Evolutionary conservation across 2,113 vertebrate species (phyloP).

Genomic region (Oryzias melastigma): DNA sequence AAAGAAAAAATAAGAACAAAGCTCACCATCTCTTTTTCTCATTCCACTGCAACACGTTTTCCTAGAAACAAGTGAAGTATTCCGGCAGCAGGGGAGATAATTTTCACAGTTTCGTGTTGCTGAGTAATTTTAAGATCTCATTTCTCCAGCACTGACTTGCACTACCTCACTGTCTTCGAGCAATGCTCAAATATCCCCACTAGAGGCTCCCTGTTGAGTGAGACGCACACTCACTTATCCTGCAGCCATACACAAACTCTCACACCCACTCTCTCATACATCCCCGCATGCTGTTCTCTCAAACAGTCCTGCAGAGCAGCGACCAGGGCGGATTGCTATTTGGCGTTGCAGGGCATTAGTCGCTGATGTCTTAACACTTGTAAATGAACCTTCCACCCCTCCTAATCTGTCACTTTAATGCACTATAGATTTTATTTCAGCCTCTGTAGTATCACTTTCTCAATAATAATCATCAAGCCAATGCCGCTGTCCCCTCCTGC

Average conservation of each 20-base stretch:
- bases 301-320: slow-evolving; percentile 45
- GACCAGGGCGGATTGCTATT: slow-evolving; percentile 91
- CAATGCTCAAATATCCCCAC: slow-evolving; percentile 43
- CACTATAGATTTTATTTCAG: slow-evolving; percentile 99
- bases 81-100: slow-evolving; percentile 11
- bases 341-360: slow-evolving; percentile 92
- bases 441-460: slow-evolving; percentile 92
- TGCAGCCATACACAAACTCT: slow-evolving; percentile 8
- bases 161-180: slow-evolving; percentile 14
- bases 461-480: slow-evolving; percentile 99
- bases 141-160: slow-evolving; percentile 16
- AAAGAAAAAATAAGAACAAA: background rate
- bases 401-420: slow-evolving; percentile 99
- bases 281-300: slow-evolving; percentile 34
- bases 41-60: slow-evolving; percentile 16
- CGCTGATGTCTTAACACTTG: slow-evolving; percentile 97
- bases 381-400: slow-evolving; percentile 95
- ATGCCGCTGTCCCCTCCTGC: slow-evolving; percentile 91
- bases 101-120: slow-evolving; percentile 25
- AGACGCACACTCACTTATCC: slow-evolving; percentile 21
- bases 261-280: slow-evolving; percentile 26
- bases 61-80: slow-evolving; percentile 10
- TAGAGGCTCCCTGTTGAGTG: slow-evolving; percentile 52
- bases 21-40: background rate
- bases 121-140: slow-evolving; percentile 31